These are phyloP conservation scores for Lagria hirta DNA, from an alignment of 2,888 invertebrate genomes.

Conservation along the genomic window DNA sequence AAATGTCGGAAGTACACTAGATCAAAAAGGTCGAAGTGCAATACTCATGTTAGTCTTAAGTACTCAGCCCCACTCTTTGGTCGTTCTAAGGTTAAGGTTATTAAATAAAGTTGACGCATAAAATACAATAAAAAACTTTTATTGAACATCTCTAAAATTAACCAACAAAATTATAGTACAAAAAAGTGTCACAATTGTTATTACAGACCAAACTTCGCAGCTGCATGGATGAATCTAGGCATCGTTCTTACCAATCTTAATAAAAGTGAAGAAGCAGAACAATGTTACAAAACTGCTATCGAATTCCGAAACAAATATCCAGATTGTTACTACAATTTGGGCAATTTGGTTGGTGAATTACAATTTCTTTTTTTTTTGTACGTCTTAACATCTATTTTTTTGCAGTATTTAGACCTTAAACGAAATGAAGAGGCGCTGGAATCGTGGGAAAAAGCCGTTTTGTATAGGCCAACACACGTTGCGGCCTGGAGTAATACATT, in stretches of 20 bases:
- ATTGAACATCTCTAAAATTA: no score
- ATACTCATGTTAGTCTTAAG: no score
- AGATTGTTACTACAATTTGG: constrained; percentile 92
- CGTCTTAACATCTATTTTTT: constrained; percentile 28
- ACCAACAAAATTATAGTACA: no score
- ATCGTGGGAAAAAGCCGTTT: constrained; percentile 82
- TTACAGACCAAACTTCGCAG: constrained; percentile 80
- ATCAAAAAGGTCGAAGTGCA: no score
- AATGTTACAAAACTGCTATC: constrained; percentile 80
- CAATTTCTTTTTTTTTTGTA: background rate
- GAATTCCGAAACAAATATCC: constrained; percentile 78
- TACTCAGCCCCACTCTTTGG: no score
- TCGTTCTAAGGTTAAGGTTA: no score
- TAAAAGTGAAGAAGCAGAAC: constrained; percentile 70
- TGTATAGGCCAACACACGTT: constrained; percentile 73
- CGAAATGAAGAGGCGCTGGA: constrained; percentile 72
- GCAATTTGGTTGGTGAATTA: constrained; percentile 72
- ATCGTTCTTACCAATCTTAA: constrained; percentile 81
- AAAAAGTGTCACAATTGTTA: no score
- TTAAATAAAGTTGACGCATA: no score
- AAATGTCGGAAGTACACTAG: no score
- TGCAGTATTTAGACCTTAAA: constrained; percentile 78
- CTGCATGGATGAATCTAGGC: constrained; percentile 98
- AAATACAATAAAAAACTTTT: no score
- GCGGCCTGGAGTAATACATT: constrained; percentile 92